Evolutionary conservation across 2,888 invertebrate genomes (phyloP).

Genomic region (Tachina fera): DNA sequence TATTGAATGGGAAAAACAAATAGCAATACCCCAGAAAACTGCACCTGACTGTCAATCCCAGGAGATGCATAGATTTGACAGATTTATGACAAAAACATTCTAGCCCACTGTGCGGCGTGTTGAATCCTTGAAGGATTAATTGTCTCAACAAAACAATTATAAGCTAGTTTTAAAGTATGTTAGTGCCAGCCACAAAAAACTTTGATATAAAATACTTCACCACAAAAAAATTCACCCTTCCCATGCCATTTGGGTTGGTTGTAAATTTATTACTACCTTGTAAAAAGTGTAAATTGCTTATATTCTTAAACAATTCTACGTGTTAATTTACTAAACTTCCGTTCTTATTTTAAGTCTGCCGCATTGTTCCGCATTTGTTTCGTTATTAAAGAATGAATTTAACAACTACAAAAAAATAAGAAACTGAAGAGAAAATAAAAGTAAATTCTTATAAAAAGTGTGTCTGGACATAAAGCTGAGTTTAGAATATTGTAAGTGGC

Average conservation of each 20-base stretch:
- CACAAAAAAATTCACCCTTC: not conserved
- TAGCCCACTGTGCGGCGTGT: no score
- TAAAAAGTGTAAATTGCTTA: not conserved
- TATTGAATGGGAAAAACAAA: no score
- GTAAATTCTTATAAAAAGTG: conserved; percentile 55
- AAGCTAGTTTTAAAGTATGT: no score
- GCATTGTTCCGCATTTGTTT: conserved; percentile 23
- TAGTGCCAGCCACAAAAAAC: no score
- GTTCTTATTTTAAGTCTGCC: conserved; percentile 13
- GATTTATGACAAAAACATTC: no score
- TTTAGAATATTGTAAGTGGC: conserved; percentile 43
- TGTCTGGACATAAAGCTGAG: conserved; percentile 34
- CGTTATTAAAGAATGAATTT: conserved; percentile 6
- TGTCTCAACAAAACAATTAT: no score
- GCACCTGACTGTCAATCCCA: no score
- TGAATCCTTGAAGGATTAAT: no score
- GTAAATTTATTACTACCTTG: not conserved
- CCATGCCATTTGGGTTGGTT: no score
- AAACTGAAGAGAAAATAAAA: not conserved
- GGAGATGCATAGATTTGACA: no score
- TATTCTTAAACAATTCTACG: conserved; percentile 61
- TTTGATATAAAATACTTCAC: not conserved
- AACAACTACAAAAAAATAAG: conserved; percentile 3
- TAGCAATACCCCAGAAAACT: no score
- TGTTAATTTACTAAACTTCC: conserved; percentile 58